phyloP scores from a whole-genome alignment of 2,888 invertebrate species.

The Alsophila aescularia region DNA sequence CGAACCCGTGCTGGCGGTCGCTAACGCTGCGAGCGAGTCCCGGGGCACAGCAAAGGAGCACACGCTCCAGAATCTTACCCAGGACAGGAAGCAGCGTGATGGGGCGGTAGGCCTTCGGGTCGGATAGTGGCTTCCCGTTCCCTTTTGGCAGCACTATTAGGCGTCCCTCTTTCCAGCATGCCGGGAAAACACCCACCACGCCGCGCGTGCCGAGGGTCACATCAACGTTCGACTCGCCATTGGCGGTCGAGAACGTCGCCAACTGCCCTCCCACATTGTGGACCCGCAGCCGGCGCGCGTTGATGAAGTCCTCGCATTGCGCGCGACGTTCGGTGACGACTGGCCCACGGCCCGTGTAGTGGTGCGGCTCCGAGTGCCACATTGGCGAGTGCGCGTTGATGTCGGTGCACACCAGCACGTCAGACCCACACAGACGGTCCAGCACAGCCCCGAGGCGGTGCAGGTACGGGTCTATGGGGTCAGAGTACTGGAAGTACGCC shows the following conservation, averaged over 20 bases:
- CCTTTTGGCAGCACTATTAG: neutral
- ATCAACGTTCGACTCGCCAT: too few relatives aligned
- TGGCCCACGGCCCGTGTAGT: neutral
- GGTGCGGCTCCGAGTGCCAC: too few relatives aligned
- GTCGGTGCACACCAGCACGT: neutral
- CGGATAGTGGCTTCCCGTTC: neutral
- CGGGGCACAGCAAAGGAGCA: neutral
- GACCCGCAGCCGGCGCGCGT: neutral
- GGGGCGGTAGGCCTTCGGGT: conserved; percentile 36
- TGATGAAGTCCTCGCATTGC: conserved; percentile 4
- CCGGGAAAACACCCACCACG: too few relatives aligned
- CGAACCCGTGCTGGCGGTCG: conserved; percentile 46
- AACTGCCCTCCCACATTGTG: neutral
- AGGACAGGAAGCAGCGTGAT: conserved; percentile 44
- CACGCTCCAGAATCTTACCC: conserved; percentile 37
- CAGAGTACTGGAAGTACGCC: too few relatives aligned
- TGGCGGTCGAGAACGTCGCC: neutral
- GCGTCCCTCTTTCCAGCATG: neutral
- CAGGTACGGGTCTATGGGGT: conserved; percentile 6
- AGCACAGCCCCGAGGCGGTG: conserved; percentile 3
- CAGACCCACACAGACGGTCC: neutral
- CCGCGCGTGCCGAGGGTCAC: too few relatives aligned
- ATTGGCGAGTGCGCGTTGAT: neutral
- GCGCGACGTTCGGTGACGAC: conserved; percentile 3
- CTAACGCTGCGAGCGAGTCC: conserved; percentile 18